A percentile compares a stretch with the other conserved stretches of the same genome.
Evolutionary conservation across 2,113 vertebrate species (phyloP).

Genomic region (Peromyscus leucopus): DNA sequence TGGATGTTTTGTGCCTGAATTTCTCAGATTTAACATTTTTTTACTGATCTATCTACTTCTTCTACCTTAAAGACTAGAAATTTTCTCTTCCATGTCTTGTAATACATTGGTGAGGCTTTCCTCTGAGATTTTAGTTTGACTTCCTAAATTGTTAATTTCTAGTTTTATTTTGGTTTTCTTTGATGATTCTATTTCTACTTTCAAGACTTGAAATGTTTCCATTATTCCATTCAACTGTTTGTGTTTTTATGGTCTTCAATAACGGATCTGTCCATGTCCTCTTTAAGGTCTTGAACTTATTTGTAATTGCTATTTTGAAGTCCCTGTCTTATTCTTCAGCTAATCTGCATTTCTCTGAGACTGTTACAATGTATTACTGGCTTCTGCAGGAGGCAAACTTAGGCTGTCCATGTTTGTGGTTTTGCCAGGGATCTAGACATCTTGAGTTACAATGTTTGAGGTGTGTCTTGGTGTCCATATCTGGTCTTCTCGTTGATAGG

Average conservation of each 20-base stretch:
- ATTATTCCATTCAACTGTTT: not conserved
- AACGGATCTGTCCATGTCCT: not conserved
- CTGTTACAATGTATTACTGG: not conserved
- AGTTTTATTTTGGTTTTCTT: not conserved
- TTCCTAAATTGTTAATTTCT: not conserved
- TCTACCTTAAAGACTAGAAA: not conserved
- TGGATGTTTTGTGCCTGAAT: not conserved
- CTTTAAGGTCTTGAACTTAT: not conserved
- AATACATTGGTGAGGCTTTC: not conserved
- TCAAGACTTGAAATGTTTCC: not conserved
- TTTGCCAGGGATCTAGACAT: not conserved
- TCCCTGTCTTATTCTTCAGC: not conserved
- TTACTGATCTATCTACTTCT: not conserved
- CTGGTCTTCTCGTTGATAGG: not conserved
- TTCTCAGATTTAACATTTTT: not conserved
- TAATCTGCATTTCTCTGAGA: not conserved
- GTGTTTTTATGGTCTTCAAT: not conserved
- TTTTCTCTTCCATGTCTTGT: not conserved
- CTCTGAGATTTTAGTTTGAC: not conserved
- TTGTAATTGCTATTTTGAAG: not conserved
- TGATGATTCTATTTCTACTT: not conserved
- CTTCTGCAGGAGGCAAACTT: not conserved
- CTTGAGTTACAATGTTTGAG: not conserved
- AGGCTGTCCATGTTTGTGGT: not conserved
- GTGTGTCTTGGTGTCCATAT: not conserved